Evolutionary conservation across 2,888 invertebrate species (phyloP).

Genomic region (Drosophila mayaguana): DNA sequence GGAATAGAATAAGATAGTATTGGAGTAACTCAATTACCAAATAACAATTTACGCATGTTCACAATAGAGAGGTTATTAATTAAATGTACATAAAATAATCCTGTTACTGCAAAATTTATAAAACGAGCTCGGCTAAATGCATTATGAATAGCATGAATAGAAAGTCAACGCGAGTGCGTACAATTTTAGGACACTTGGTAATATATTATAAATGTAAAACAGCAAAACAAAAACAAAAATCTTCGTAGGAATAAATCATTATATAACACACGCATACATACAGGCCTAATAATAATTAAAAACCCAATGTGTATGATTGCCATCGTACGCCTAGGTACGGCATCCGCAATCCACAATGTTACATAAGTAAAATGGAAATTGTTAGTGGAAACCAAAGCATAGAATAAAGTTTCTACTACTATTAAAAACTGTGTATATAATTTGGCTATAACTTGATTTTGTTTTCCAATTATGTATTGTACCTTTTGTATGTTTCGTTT

Average conservation of each 20-base stretch:
- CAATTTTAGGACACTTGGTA: constrained; percentile 12
- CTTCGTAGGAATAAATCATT: constrained; percentile 39
- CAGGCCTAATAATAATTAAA: constrained; percentile 38
- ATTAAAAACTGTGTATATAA: constrained; percentile 57
- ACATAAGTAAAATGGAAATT: constrained; percentile 29
- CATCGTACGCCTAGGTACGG: constrained; percentile 22
- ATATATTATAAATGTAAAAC: constrained; percentile 3
- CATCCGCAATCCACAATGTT: constrained; percentile 29
- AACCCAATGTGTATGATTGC: constrained; percentile 29
- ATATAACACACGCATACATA: constrained; percentile 28
- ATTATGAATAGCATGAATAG: constrained; percentile 35
- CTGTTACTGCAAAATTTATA: constrained; percentile 41
- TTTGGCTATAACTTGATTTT: constrained; percentile 51
- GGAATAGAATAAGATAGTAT: constrained; percentile 28
- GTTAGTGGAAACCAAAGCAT: constrained; percentile 36
- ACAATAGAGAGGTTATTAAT: constrained; percentile 41
- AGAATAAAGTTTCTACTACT: constrained; percentile 48
- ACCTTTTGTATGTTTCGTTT: constrained; percentile 66
- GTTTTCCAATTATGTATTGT: constrained; percentile 55
- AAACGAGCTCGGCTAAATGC: constrained; percentile 35
- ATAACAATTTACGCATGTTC: constrained; percentile 42
- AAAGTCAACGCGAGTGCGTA: constrained; percentile 21
- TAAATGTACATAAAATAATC: constrained; percentile 64
- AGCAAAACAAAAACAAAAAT: neutral
- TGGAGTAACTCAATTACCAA: constrained; percentile 44